Base-by-base conservation (phyloP, 2,797 vertebrate genomes). In the Clarias platycephalus region DNA sequence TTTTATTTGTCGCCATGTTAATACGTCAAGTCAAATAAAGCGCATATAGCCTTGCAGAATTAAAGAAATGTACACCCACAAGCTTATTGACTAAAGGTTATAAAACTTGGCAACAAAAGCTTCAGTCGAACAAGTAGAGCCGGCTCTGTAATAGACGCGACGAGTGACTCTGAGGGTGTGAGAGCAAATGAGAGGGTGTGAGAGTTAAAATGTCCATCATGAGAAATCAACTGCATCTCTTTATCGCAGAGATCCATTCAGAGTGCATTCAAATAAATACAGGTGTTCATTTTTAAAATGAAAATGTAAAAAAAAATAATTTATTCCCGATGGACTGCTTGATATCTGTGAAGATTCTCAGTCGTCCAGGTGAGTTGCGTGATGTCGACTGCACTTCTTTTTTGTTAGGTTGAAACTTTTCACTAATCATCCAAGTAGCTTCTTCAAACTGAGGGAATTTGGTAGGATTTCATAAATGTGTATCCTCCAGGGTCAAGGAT, bases 71-170 rank as follows among this genome's bases (percentile, higher is more conserved):
- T 53, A 53, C 24, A 24, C 74, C 31, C 1, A 28, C 72, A 37
- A 24, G 74, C 9, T 24, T 58, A 58, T 22, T 76, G 55, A 22
- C 53, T 24, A 13, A 58, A 75, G 72, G 26, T 8, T 75, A 53
- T 55, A 16, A 49, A 16, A 55, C 4, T 24, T 53, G 44, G 6
- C 44, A 40, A 49, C 10, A 53, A 72, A 74, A 9, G 15, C 2
- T 57, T 75, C 26, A 57, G 53, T 31, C 49, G 24, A 60, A 60
- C 74, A 77, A 77, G 74, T 60, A 58, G 26, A 76, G 20, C 74
- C 57, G 74, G 74, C 10, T 76, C 74, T 58, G 55, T 58, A 31
- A 58, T 22, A 2, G 4, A 13, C 28, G 34, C 20, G 28, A 75
- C 13, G 55, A 58, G 55, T 58, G 20, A 34, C 26, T 34, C 26